Evolutionary conservation across 2,113 vertebrate genomes (phyloP), one percentile per base, ranked within the genome.

Genomic region (Scolopax mira): DNA sequence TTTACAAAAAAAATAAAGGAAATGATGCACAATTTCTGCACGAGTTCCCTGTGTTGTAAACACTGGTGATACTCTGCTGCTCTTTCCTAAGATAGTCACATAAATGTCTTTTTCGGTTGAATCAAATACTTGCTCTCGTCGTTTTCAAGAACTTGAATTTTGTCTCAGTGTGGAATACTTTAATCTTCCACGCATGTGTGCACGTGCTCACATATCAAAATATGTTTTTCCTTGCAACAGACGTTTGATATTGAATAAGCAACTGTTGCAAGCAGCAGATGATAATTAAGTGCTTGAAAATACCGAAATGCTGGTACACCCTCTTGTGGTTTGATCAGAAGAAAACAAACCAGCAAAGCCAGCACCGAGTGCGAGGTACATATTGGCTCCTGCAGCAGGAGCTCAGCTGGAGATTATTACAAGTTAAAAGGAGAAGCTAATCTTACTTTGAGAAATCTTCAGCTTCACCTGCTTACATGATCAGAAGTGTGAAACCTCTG

Each of bases 261-360:
- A 49, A 46, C 22, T 61, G 7, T 77, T 91, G 6, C 0, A 57
- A 49, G 37, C 3, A 16, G 57, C 42, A 13, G 58, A 37, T 1
- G 4, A 6, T 18, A 31, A 39, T 39, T 7, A 22, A 95, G 57
- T 51, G 46, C 35, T 78, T 58, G 48, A 46, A 49, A 72, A 33
- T 88, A 91, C 8, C 60, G 90, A 91, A 89, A 95, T 90, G 10
- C 70, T 92, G 57, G 91, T 70, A 88, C 97, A 91, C 98, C 97
- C 97, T 97, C 97, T 96, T 25, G 96, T 97, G 97, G 97, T 69
- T 23, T 62, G 44, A 48, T 30, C 58, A 54, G 64, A 66, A 77
- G 44, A 13, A 22, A n/a, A 35, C 54, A 85, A 57, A 72, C 25
- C 27, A 7, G 33, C 25, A 48, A 37, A 72, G 6, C 5, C 1